Conservation (phyloP, 2,113 vertebrate genomes). For the Calyptommatus sinebrachiatus region DNA sequence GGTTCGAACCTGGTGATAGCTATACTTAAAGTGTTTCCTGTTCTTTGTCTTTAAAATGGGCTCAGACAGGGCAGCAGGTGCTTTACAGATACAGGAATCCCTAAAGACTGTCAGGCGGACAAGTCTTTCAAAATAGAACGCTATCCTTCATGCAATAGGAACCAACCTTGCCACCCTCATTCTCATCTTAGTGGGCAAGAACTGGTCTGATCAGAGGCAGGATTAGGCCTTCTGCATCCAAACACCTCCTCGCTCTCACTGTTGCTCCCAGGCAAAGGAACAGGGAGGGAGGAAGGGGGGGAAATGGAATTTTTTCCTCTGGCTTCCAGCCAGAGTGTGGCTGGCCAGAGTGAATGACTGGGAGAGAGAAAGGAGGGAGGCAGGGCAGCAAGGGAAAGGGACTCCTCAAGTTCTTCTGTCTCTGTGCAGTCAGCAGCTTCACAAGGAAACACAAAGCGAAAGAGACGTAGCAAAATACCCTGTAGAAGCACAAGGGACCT, state of each 20-base stretch:
- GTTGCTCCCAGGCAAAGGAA: slow-evolving; percentile 4
- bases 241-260: background rate
- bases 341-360: background rate
- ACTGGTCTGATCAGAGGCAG: background rate
- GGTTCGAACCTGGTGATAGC: too few relatives aligned
- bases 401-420: too few relatives aligned
- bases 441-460: background rate
- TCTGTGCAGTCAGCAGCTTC: background rate
- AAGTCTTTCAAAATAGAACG: too few relatives aligned
- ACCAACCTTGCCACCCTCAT: too few relatives aligned
- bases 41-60: too few relatives aligned
- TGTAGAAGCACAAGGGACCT: too few relatives aligned
- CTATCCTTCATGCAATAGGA: too few relatives aligned
- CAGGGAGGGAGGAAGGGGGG: background rate
- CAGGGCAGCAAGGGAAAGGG: background rate
- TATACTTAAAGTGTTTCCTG: too few relatives aligned
- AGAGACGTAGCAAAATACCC: too few relatives aligned
- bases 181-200: background rate
- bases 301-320: slow-evolving; percentile 32
- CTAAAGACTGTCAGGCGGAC: background rate
- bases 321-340: slow-evolving; percentile 13
- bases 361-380: background rate
- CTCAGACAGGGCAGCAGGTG: too few relatives aligned
- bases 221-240: background rate
- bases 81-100: too few relatives aligned